phyloP scores from a whole-genome alignment of 2,113 vertebrate genomes.

The Eolophus roseicapilla region DNA sequence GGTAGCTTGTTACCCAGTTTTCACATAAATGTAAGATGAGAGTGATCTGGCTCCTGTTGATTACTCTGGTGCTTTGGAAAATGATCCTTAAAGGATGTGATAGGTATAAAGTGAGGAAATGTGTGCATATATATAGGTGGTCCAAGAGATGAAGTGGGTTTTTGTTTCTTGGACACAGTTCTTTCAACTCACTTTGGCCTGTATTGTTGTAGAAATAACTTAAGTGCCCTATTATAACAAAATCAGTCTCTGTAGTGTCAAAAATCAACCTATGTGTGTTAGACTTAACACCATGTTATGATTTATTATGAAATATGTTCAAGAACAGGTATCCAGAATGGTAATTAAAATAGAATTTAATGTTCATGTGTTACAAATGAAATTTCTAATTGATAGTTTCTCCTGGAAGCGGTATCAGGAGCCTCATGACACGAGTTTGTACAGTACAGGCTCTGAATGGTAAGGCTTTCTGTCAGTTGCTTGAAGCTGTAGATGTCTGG shows the following conservation, averaged over 20 bases:
- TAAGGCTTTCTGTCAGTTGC: slow-evolving; percentile 54
- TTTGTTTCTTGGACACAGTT: neutral
- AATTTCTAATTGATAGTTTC: slow-evolving; percentile 48
- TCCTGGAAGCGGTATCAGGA: slow-evolving; percentile 35
- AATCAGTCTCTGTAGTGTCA: neutral
- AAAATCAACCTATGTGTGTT: neutral
- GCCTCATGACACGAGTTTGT: slow-evolving; percentile 31
- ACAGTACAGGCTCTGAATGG: slow-evolving; percentile 52
- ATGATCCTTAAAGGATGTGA: neutral
- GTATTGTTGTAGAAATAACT: neutral
- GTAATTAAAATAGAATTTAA: neutral
- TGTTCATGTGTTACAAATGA: slow-evolving; percentile 17
- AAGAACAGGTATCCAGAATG: neutral
- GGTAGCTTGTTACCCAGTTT: neutral
- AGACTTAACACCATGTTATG: neutral
- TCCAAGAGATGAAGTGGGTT: neutral
- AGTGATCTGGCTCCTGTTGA: neutral
- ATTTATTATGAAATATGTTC: neutral
- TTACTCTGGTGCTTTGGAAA: neutral
- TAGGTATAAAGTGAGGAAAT: neutral
- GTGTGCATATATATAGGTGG: neutral
- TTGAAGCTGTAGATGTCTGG: slow-evolving; percentile 41
- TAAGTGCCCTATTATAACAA: neutral
- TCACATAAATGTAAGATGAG: neutral
- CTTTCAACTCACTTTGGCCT: neutral